Percentiles rank a stretch among this genome's conserved stretches.
phyloP scores from a whole-genome alignment of 2,888 invertebrate species.

The Caenorhabditis sulstoni region DNA sequence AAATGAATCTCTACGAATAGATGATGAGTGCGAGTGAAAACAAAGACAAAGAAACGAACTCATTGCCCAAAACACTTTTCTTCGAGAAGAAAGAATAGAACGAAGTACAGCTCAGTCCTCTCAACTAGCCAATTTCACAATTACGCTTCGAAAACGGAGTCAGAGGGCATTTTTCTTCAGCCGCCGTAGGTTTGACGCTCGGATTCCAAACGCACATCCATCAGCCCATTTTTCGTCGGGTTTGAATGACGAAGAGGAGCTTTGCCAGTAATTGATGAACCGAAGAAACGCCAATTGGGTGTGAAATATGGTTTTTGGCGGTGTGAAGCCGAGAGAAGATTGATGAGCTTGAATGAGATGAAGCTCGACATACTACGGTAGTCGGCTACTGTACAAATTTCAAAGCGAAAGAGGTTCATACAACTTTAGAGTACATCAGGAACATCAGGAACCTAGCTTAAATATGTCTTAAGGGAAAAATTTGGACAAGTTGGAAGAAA shows the following conservation, averaged over 20 bases:
- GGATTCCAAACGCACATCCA: background rate
- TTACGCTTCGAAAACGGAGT: conserved; percentile 41
- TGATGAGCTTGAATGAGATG: conserved; percentile 17
- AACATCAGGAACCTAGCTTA: too few species aligned
- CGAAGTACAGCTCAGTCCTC: conserved; percentile 41
- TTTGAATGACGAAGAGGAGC: conserved; percentile 16
- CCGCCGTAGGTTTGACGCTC: background rate
- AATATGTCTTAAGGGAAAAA: too few species aligned
- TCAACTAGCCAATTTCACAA: conserved; percentile 41
- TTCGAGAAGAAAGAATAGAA: conserved; percentile 21
- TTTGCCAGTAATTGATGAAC: conserved; percentile 43
- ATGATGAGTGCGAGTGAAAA: conserved; percentile 30
- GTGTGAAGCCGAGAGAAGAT: conserved; percentile 41
- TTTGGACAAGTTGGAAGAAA: too few species aligned
- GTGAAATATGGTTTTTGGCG: conserved; percentile 41
- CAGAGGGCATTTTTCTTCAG: conserved; percentile 22
- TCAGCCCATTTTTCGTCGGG: conserved; percentile 16
- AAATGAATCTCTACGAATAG: conserved; percentile 37
- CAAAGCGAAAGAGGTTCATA: too few species aligned
- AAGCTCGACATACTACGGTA: conserved; percentile 1
- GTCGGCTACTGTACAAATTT: too few species aligned
- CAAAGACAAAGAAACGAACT: conserved; percentile 16
- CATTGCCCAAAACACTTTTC: conserved; percentile 46
- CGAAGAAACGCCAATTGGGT: conserved; percentile 36
- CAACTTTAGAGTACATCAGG: too few species aligned